Percentiles rank a stretch among this genome's conserved stretches.
These are phyloP conservation scores for Nomada fucata DNA, from an alignment of 2,888 invertebrate genomes.

Conservation along the genomic window DNA sequence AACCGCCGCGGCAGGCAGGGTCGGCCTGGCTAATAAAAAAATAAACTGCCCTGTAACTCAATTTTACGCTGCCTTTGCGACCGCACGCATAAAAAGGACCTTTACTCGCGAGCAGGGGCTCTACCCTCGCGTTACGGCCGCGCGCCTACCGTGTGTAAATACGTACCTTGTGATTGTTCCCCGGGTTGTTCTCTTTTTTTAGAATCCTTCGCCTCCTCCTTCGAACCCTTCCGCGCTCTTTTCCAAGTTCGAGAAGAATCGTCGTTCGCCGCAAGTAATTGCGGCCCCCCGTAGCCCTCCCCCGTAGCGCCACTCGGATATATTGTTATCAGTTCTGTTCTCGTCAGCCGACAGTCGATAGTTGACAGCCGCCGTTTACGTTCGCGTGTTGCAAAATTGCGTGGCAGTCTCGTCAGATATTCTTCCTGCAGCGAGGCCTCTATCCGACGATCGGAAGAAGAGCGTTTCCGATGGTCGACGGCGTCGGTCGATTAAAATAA, in stretches of 20 bases:
- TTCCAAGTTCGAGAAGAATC: constrained; percentile 2
- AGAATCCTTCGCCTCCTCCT: constrained; percentile 54
- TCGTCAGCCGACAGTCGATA: neutral
- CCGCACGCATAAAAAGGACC: constrained; percentile 73
- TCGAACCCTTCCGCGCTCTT: neutral
- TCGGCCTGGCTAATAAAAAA: constrained; percentile 79
- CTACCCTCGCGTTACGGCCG: constrained; percentile 71
- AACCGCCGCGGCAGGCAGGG: constrained; percentile 68
- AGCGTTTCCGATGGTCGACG: neutral
- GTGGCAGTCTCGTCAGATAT: neutral
- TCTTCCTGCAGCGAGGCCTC: neutral
- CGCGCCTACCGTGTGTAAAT: constrained; percentile 69
- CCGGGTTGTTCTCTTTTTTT: constrained; percentile 63
- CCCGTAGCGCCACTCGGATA: no score
- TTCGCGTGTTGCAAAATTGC: neutral
- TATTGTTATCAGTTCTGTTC: neutral
- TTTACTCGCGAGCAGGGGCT: constrained; percentile 72
- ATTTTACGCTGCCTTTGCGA: constrained; percentile 80
- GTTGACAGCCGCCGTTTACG: no score
- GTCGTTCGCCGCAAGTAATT: neutral
- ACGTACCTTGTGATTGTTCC: constrained; percentile 67
- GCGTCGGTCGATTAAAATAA: constrained; percentile 52
- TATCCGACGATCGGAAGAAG: constrained; percentile 4
- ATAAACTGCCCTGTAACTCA: constrained; percentile 81
- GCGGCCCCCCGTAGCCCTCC: no score